phyloP scores from a whole-genome alignment of 1,140 invertebrate genomes.

The Lycorma delicatula region DNA sequence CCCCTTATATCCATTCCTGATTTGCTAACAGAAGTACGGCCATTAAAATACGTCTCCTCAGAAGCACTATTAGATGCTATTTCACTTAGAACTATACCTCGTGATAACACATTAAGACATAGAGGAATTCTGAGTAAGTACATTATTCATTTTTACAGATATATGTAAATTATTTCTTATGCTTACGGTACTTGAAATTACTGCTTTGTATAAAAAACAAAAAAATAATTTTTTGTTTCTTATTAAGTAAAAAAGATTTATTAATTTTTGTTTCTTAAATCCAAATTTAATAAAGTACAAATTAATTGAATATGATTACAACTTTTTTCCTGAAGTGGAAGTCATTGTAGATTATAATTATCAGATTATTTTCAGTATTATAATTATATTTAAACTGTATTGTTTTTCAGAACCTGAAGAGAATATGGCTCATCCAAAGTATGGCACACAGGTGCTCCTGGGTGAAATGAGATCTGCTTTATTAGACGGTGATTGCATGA shows the following conservation, averaged over 20 bases:
- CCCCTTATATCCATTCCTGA: conserved; percentile 81
- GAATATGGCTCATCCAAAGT: conserved; percentile 74
- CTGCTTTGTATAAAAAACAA: too few species aligned
- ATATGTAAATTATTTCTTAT: background rate
- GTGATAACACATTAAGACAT: conserved; percentile 70
- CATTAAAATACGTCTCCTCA: conserved; percentile 72
- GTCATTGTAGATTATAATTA: too few species aligned
- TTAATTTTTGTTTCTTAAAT: too few species aligned
- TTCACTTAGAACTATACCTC: conserved; percentile 65
- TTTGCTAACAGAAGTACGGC: conserved; percentile 77
- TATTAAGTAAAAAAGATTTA: too few species aligned
- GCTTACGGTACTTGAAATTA: too few species aligned
- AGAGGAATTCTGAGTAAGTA: conserved; percentile 61
- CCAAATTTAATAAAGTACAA: too few species aligned
- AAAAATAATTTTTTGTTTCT: too few species aligned
- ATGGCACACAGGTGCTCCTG: conserved; percentile 70
- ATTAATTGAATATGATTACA: too few species aligned
- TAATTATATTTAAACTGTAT: too few species aligned
- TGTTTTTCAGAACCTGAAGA: conserved; percentile 67
- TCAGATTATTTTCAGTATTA: too few species aligned
- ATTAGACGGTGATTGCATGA: conserved; percentile 76
- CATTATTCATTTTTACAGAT: conserved; percentile 11
- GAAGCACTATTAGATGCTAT: conserved; percentile 93
- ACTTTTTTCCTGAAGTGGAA: too few species aligned
- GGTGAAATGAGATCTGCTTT: conserved; percentile 81